These are phyloP conservation scores for Matsumyia berberina DNA, from an alignment of 2,888 invertebrate species.

Conservation along the genomic window DNA sequence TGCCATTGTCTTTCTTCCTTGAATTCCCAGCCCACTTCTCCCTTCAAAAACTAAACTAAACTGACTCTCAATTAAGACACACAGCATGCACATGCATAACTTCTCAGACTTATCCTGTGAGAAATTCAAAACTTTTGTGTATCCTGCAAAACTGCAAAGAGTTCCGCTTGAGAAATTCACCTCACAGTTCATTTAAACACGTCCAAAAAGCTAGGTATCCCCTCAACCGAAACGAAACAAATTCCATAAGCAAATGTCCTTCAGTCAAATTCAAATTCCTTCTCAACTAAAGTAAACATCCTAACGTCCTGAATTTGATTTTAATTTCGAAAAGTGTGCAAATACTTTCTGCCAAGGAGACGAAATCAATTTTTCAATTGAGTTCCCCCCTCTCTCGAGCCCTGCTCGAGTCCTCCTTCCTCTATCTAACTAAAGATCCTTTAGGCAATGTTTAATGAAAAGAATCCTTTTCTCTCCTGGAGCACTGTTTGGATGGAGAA, in stretches of 20 bases:
- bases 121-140: slow-evolving; percentile 3
- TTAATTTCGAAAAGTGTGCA: slow-evolving; percentile 69
- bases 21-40: no score
- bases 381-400: slow-evolving; percentile 14
- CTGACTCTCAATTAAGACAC: no score
- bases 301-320: slow-evolving; percentile 50
- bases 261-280: slow-evolving; percentile 40
- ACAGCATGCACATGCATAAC: background rate
- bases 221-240: slow-evolving; percentile 57
- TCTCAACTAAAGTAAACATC: slow-evolving; percentile 53
- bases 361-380: slow-evolving; percentile 41
- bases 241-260: slow-evolving; percentile 52
- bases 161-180: slow-evolving; percentile 21
- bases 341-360: slow-evolving; percentile 51
- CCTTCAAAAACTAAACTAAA: no score
- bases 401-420: background rate
- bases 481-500: slow-evolving; percentile 2
- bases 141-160: slow-evolving; percentile 10
- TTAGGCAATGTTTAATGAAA: slow-evolving; percentile 57
- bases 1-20: no score
- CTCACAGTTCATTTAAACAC: slow-evolving; percentile 37
- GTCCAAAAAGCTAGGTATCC: slow-evolving; percentile 26
- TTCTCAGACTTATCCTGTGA: background rate
- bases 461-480: slow-evolving; percentile 47
- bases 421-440: slow-evolving; percentile 20